Base-by-base conservation (phyloP, 2,113 vertebrate genomes). In the Macroglossus sobrinus region DNA sequence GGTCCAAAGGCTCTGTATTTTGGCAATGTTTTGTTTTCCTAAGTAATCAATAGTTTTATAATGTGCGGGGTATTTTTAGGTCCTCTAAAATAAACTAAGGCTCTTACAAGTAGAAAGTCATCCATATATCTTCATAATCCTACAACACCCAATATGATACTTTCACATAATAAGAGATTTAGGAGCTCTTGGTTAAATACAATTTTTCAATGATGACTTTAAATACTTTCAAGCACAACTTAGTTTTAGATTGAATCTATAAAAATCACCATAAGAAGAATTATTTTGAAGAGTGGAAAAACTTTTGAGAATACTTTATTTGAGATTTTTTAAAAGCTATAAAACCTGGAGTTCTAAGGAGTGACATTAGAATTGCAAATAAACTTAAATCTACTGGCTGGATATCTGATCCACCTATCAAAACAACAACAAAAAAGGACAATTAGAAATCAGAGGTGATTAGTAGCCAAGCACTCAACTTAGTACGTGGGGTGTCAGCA, bases 391-490 rank as follows among this genome's bases (percentile, higher is more conserved):
- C 19, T 47, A 50, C 24, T 45, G 18, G 13, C 69, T 55, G 43
- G 45, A 64, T 68, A 28, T 72, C 69, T 45, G n/a, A 12, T 66
- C 72, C 26, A 2, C 61, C 90, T 22, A 10, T n/a, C 4, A 59
- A 80, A 89, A 79, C n/a, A 82, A n/a, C n/a, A n/a, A n/a, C n/a
- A 40, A 45, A 38, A 82, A 85, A 59, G 55, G 40, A 90, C 18
- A 68, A 22, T n/a, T 43, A 59, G 68, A 40, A 78, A 47, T 10
- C 68, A 47, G 22, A 57, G 45, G 14, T 28, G 61, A 82, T 13
- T 15, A 5, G 35, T 43, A 81, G 55, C 22, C 63, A 68, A 24
- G 35, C 26, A 38, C 22, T 69, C 11, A 21, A 40, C 33, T 55
- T 59, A 22, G 19, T 45, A 21, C 30, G 45, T 26, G 22, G 2